Evolutionary conservation across 2,797 vertebrate genomes (phyloP), one percentile per base, ranked within the genome.

Genomic region (Acanthurus lineatus): DNA sequence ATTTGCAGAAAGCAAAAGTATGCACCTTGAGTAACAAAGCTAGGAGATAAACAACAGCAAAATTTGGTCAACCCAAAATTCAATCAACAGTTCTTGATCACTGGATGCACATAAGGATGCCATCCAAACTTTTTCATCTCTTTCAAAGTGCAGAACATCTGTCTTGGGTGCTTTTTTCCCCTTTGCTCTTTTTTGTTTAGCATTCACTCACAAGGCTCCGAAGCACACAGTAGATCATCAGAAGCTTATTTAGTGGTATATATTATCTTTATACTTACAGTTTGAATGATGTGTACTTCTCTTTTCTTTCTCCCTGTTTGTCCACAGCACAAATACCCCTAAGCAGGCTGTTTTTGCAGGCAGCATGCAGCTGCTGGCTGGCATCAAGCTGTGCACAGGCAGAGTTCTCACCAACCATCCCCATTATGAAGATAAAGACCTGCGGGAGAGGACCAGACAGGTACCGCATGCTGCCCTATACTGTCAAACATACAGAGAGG

Each of bases 361-460:
- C 81, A 99, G 98, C 93, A 99, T 99, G 98, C 98, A 99, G 94
- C 93, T 99, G 58, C 93, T 99, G 91, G 98, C 98, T 0, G 98
- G 97, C 72, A 97, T 99, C 91, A 99, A 99, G 90, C 96, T 99
- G 90, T 99, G 98, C 92, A 99, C 98, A 0, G 98, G 98, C 45
- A 94, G 98, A 90, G 95, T 95, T 69, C 93, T 99, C 84, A 99
- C 98, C 86, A 99, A 99, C 93, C 98, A 99, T 82, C 98, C 98
- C 5, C 98, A 99, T 92, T 99, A 99, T 1, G 98, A 99, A 88
- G 97, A 99, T 91, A 96, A 94, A 85, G 92, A 93, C 77, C 95
- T 99, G 81, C 94, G 98, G 89, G 97, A 99, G 84, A 95, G 98
- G 72, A 99, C 98, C 81, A 96, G 91, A 87, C 96, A 97, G 96